Percentiles rank a stretch among this genome's conserved stretches.
Evolutionary conservation across 2,888 invertebrate genomes (phyloP).

Genomic region (Tinea pellionella): DNA sequence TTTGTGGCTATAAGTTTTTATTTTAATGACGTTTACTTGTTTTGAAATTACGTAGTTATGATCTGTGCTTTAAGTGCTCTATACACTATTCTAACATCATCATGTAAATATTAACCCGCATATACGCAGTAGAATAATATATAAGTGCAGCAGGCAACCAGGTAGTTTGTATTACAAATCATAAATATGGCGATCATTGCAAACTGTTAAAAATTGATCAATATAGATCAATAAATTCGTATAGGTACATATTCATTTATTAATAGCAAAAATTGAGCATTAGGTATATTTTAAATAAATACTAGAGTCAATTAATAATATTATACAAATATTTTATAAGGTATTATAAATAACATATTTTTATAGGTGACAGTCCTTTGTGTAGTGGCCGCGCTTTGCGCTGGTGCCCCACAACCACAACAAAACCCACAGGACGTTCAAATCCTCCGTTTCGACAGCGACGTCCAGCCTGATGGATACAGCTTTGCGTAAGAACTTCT

Average conservation of each 20-base stretch:
- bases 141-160: too few relatives aligned
- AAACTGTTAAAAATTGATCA: too few relatives aligned
- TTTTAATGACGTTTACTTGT: constrained; percentile 21
- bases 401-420: constrained; percentile 47
- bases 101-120: background rate
- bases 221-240: too few relatives aligned
- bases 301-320: too few relatives aligned
- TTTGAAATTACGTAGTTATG: constrained; percentile 33
- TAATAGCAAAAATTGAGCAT: too few relatives aligned
- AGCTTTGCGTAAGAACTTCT: constrained; percentile 71
- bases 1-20: constrained; percentile 20
- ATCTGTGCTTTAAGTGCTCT: constrained; percentile 25
- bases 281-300: too few relatives aligned
- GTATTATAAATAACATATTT: too few relatives aligned
- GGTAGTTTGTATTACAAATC: too few relatives aligned
- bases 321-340: too few relatives aligned
- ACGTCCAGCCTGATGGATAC: constrained; percentile 73
- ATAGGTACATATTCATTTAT: too few relatives aligned
- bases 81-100: constrained; percentile 17
- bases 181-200: too few relatives aligned
- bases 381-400: constrained; percentile 42
- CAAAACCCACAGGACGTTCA: constrained; percentile 58
- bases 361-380: constrained; percentile 42
- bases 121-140: too few relatives aligned
- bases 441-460: constrained; percentile 72